Evolutionary conservation across 2,113 vertebrate genomes (phyloP), one percentile per base, ranked within the genome.

Genomic region (Coptodon rendalli): DNA sequence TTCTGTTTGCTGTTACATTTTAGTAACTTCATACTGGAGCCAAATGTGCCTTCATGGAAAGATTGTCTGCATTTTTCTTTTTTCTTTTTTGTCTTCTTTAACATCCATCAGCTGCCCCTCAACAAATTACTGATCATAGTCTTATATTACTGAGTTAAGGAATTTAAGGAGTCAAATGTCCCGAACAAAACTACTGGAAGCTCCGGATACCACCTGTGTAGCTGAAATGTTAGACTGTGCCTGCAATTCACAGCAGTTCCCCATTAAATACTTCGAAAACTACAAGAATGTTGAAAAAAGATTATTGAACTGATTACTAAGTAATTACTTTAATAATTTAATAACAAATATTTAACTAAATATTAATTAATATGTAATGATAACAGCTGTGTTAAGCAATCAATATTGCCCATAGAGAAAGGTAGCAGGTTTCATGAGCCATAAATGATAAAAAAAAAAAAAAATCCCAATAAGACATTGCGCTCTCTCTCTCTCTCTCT

Each of bases 1-100:
- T 78, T 84, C 81, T 80, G 36, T 89, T 85, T 91, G 71, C 86
- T 90, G 87, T 85, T 82, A 87, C 79, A 43, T 86, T 86, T 87
- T 45, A 86, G 68, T 71, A 81, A 71, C 53, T 63, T 88, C 29
- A 73, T 40, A 4, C 66, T 40, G 24, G 59, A 48, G 54, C 81
- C 81, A 89, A 93, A 91, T 66, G 14, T 56, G 63, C 24, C 34
- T 78, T 54, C 73, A 13, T 76, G 27, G 34, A 52, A 89, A 52
- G 7, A 13, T 63, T 66, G 85, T 80, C 22, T 83, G 17, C 38
- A 16, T 63, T 38, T 73, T 43, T 14, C 2, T 6, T 34, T 63
- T 61, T 63, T 34, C 16, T 53, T 45, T 45, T 84, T 57, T 12
- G 22, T 79, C 40, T 45, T 89, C 63, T 83, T 14, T 91, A 24